phyloP scores from a whole-genome alignment of 2,888 invertebrate genomes.

The Petrolisthes cinctipes region DNA sequence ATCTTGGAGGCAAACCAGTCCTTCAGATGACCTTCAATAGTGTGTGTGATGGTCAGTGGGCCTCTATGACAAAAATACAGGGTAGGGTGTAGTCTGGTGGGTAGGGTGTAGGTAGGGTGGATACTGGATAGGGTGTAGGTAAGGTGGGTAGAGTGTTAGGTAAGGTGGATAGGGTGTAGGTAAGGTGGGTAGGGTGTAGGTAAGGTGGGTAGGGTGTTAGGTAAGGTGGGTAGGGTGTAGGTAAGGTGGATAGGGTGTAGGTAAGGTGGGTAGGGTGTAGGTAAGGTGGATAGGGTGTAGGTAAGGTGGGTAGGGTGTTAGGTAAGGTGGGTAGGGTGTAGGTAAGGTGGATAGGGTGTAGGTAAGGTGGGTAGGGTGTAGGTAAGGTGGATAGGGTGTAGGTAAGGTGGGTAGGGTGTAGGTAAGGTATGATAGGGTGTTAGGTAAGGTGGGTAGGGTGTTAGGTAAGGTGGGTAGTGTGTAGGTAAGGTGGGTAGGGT shows the following conservation, averaged over 20 bases:
- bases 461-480: no score
- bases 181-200: not conserved
- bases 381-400: no score
- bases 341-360: no score
- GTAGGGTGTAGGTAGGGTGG: not conserved
- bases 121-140: not conserved
- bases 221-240: not conserved
- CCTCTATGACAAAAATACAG: constrained; percentile 76
- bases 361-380: no score
- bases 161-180: not conserved
- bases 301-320: no score
- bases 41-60: constrained; percentile 83
- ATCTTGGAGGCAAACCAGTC: constrained; percentile 78
- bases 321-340: no score
- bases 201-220: not conserved
- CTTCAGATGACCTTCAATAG: constrained; percentile 80
- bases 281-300: no score
- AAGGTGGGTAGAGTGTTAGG: not conserved
- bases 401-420: no score
- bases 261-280: not conserved
- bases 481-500: no score
- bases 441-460: no score
- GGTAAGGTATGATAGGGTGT: no score
- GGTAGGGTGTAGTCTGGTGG: constrained; percentile 52
- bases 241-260: not conserved